phyloP scores from a whole-genome alignment of 2,888 invertebrate genomes.

The Eupeodes luniger region DNA sequence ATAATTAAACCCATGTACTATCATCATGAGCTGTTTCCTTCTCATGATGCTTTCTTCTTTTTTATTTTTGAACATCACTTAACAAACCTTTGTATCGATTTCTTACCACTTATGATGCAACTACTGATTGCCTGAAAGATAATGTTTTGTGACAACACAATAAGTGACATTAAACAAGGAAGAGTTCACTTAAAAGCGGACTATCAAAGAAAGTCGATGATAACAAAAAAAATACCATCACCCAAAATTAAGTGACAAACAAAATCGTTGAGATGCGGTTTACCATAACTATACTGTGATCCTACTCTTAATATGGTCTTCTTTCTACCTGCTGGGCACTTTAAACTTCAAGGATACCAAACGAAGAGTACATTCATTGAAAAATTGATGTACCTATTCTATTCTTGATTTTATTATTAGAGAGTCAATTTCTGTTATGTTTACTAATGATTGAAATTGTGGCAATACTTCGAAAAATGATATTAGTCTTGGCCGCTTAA shows the following conservation, averaged over 20 bases:
- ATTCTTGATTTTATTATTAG: too few species aligned
- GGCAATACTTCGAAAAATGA: too few species aligned
- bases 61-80: background rate
- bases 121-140: background rate
- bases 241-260: background rate
- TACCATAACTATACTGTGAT: background rate
- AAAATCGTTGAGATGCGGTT: constrained; percentile 1
- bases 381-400: too few species aligned
- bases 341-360: background rate
- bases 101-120: constrained; percentile 25
- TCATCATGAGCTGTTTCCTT: too few species aligned
- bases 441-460: too few species aligned
- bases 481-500: too few species aligned
- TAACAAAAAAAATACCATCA: background rate
- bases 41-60: too few species aligned
- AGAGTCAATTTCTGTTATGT: too few species aligned
- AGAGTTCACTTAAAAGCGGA: background rate
- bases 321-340: background rate
- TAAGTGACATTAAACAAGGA: constrained; percentile 17
- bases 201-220: background rate
- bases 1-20: too few species aligned
- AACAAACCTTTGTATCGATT: background rate
- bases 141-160: background rate
- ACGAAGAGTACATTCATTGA: too few species aligned
- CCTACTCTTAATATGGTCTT: background rate